These are phyloP conservation scores for Ophioninae sp. DNA, from an alignment of 2,888 invertebrate species.

Conservation along the genomic window DNA sequence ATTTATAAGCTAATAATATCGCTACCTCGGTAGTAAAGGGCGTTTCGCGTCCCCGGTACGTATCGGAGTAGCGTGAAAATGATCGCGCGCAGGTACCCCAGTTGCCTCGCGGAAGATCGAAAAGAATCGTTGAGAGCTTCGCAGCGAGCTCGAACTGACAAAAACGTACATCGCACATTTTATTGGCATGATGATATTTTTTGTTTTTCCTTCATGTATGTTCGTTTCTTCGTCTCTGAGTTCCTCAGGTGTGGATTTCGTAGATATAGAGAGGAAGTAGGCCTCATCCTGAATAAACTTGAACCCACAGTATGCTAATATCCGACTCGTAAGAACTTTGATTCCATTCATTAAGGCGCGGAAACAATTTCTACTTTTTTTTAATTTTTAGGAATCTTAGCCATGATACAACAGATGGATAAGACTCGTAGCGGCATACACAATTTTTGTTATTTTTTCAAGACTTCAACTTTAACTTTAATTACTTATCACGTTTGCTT, in stretches of 20 bases:
- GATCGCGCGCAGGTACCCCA: conserved; percentile 64
- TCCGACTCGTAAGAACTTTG: too few species aligned
- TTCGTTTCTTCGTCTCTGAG: not conserved
- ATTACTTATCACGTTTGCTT: too few species aligned
- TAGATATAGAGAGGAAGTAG: not conserved
- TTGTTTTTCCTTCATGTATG: not conserved
- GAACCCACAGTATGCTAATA: too few species aligned
- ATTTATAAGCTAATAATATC: conserved; percentile 78
- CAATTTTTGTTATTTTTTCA: too few species aligned
- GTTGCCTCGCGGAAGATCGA: conserved; percentile 10
- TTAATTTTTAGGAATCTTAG: too few species aligned
- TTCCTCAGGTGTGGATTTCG: not conserved
- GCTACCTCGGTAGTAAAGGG: conserved; percentile 77
- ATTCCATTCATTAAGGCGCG: too few species aligned
- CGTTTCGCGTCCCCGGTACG: conserved; percentile 66
- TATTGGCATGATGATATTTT: conserved; percentile 24
- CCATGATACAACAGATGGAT: too few species aligned
- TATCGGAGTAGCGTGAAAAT: conserved; percentile 74
- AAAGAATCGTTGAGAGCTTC: conserved; percentile 25
- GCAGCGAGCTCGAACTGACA: conserved; percentile 7
- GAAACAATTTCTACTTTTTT: too few species aligned
- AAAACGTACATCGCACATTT: conserved; percentile 39
- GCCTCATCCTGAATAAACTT: too few species aligned
- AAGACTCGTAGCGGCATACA: too few species aligned
- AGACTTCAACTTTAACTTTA: too few species aligned